Evolutionary conservation across 2,113 vertebrate genomes (phyloP), one percentile per base, ranked within the genome.

Genomic region (Otis tarda): DNA sequence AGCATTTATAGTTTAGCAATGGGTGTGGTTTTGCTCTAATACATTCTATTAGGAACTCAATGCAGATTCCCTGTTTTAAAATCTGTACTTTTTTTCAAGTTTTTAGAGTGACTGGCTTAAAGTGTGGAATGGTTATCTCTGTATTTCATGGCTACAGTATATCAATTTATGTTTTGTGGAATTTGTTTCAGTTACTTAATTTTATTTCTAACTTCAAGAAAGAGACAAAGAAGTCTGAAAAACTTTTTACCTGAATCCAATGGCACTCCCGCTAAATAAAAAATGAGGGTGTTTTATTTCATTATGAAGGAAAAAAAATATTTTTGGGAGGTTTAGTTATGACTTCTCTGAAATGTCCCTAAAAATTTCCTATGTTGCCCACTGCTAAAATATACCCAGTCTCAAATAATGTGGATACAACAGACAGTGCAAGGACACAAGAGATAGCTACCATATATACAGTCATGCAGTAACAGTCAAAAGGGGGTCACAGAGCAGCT

Each of bases 51-150:
- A 27, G 19, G 41, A 91, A 91, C 61, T 93, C 87, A 80, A 23
- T 45, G 69, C 41, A 95, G 95, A 96, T 96, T 90, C 75, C 39
- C 52, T 68, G 50, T 69, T 95, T 97, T 86, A 70, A 91, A 65
- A 96, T 78, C 47, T 8, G 92, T 78, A 94, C 5, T 12, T 92
- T 82, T 82, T 96, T 63, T 5, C 25, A 83, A 93, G 43, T 37
- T 17, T 90, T 95, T 90, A 79, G 85, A 96, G 67, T 67, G 50
- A 93, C 33, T 91, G 75, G 53, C 30, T 95, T 91, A 94, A 92
- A 95, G 96, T 83, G 24, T 73, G 73, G 53, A 91, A 35, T 45
- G 83, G 75, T 81, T 97, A 95, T 95, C 94, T 95, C 59, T 47
- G 37, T 55, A 61, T 95, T 97, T 96, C 89, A 75, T 91, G 41